Conservation (phyloP, 2,113 vertebrate species). For the Pimephales promelas region DNA sequence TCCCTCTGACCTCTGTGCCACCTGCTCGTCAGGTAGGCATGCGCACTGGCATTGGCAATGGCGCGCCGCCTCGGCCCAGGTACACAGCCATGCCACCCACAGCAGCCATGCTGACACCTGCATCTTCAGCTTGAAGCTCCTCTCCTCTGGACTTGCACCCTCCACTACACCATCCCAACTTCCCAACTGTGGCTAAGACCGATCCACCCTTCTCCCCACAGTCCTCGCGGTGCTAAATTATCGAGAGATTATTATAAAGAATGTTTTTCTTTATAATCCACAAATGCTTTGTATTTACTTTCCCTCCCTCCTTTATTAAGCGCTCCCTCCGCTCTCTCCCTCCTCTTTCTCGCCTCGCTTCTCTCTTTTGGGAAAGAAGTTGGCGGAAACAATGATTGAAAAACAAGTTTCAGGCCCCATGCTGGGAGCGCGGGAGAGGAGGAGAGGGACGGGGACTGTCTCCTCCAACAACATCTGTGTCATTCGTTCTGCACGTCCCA, state of each 20-base stretch:
- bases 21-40: constrained; percentile 56
- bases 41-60: constrained; percentile 69
- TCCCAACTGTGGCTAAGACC: constrained; percentile 26
- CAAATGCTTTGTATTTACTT: constrained; percentile 69
- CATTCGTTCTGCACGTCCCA: constrained; percentile 72
- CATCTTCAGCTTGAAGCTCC: constrained; percentile 68
- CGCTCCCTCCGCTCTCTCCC: constrained; percentile 56
- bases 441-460: constrained; percentile 71
- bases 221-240: constrained; percentile 62
- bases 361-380: constrained; percentile 65
- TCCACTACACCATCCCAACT: constrained; percentile 25
- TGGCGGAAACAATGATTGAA: constrained; percentile 76
- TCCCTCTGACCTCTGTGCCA: constrained; percentile 53
- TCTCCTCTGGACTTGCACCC: constrained; percentile 12
- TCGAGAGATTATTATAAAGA: constrained; percentile 72
- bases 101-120: constrained; percentile 68
- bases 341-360: constrained; percentile 64
- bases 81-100: constrained; percentile 63
- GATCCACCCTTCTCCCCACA: constrained; percentile 56
- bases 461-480: constrained; percentile 80
- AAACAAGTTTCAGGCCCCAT: constrained; percentile 82
- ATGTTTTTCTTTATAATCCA: constrained; percentile 68
- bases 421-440: constrained; percentile 74
- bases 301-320: constrained; percentile 67
- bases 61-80: constrained; percentile 66